phyloP scores from a whole-genome alignment of 2,113 vertebrate genomes.

The Burhinus oedicnemus region DNA sequence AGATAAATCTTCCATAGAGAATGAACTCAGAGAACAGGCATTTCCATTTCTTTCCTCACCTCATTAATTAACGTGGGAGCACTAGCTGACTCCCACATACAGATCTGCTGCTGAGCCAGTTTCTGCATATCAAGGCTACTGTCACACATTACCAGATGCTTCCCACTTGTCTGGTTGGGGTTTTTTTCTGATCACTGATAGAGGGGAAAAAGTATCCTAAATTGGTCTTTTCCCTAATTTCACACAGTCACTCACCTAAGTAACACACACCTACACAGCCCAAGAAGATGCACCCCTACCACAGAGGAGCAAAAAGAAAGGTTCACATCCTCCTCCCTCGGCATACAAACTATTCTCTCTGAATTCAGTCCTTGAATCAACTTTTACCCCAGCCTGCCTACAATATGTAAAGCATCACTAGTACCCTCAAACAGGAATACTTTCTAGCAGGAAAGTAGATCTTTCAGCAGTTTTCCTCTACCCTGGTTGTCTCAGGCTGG shows the following conservation, averaged over 20 bases:
- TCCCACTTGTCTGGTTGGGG: background rate
- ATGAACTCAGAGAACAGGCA: background rate
- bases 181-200: background rate
- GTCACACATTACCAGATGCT: background rate
- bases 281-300: background rate
- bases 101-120: background rate
- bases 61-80: conserved; percentile 6
- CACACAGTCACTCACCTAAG: background rate
- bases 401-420: background rate
- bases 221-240: background rate
- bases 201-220: background rate
- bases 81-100: conserved; percentile 1
- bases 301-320: background rate
- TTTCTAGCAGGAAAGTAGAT: background rate
- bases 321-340: background rate
- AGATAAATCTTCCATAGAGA: background rate
- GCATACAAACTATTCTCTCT: background rate
- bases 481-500: background rate
- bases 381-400: background rate
- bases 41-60: conserved; percentile 18
- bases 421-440: background rate
- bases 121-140: background rate
- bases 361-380: background rate
- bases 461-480: background rate
- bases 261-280: background rate